Base-by-base conservation (phyloP, 2,888 invertebrate species). In the Nipponacmea schrenckii region DNA sequence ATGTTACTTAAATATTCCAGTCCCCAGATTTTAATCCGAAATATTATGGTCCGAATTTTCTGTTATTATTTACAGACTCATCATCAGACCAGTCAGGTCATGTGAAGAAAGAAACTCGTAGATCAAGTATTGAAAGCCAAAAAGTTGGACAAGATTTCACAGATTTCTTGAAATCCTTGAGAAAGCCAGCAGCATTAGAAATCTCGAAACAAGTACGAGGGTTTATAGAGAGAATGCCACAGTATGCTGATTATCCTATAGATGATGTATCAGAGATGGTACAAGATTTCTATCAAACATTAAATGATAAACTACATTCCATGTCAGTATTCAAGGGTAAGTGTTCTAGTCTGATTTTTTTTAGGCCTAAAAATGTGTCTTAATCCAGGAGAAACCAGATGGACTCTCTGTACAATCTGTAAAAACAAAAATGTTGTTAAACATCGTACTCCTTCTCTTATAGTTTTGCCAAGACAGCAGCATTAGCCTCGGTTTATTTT, bases 221-320 rank as follows among this genome's bases (percentile, higher is more conserved):
- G 8, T 86, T 90, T 45, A 86, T 90, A 0, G 89, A 89, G 67
- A 86, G 86, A 44, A 81, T 89, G 10, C 83, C 82, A 69, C 83
- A 83, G 69, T 88, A 92, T 92, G 76, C 79, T 2, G 84, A 85
- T 44, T 74, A 76, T 12, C 80, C 84, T 1, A 80, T 86, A 10
- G 88, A 89, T 8, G 87, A 97, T 78, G 89, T 97, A 46, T 95
- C 97, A 0, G 96, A 97, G 85, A 90, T 94, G 64, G 94, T 96
- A 45, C 97, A 98, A 90, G 94, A 95, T 84, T 95, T 95, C 86
- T 99, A 98, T 89, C 94, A 94, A 89, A 91, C 92, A 68, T 87
- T 95, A 88, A 92, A 92, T 78, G 93, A 94, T 76, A 91, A 94
- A 80, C 92, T 95, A 90, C 93, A 94, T 80, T 76, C 82, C 1